Evolutionary conservation across 2,113 vertebrate genomes (phyloP), one percentile per base, ranked within the genome.

Genomic region (Crypturellus undulatus): DNA sequence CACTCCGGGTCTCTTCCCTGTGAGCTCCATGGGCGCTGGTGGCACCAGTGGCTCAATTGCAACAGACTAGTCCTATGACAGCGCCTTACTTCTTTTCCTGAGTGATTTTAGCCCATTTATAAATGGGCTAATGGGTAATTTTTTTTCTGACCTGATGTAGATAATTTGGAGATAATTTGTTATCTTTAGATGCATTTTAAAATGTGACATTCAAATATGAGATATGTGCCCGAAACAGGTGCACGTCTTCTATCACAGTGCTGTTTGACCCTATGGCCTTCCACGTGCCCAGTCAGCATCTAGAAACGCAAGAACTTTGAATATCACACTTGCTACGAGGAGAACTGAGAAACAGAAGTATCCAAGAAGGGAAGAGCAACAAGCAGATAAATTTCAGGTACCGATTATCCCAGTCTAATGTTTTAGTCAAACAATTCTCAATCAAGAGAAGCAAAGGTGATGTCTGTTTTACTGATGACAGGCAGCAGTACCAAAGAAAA

Each of bases 371-470:
- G 24, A 91, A 79, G 40, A 73, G 2, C 20, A 87, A 38, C 13
- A 81, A 65, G 65, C 2, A 70, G 73, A 36, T 69, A 81, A 45
- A 90, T 60, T 90, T 86, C 88, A 78, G 51, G 4, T 65, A 47
- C 54, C 69, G 38, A 36, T 0, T 0, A 62, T 88, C 88, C 85
- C 83, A 92, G 42, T 17, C 76, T 90, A 67, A 22, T 89, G 70
- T 65, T 51, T 92, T 79, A 89, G 45, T 67, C 75, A 85, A 84
- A 79, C 24, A 65, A 26, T 84, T 89, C 71, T 80, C 49, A 85
- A 45, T 89, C 91, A 79, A 87, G 72, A 91, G 54, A 94, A 84
- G 58, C 38, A 90, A 82, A 54, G 49, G 67, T 88, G 84, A 43
- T 78, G 15, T 62, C 71, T 92, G 65, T 90, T 93, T 93, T 69